Evolutionary conservation across 2,888 invertebrate genomes (phyloP), one percentile per base, ranked within the genome.

Genomic region (Eristalinus sepulchralis): DNA sequence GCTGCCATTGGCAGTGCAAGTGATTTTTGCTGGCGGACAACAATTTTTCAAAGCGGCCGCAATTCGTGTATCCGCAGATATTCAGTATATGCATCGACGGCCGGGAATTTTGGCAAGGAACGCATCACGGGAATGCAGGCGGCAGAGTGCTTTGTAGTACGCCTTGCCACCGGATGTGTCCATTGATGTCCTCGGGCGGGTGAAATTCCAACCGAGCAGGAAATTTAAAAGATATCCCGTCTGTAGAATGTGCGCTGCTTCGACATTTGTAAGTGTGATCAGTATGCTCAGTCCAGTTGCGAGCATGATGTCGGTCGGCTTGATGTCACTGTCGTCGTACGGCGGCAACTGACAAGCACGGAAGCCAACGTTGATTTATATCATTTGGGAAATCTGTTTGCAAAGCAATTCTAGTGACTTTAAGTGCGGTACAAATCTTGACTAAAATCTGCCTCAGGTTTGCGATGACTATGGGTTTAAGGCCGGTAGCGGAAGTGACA

Each of bases 141-240:
- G 13, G 53, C 75, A 75, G 11, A 66, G 75, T 8, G 17, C 8
- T 34, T 59, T 59, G 59, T 75, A 75, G 27, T 3, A 75, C 2
- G 17, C 27, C 22, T 73, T 64, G n/a, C 73, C 73, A 27, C 73
- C 64, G 4, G 75, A 75, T 13, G 47, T 75, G 9, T 75, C 75
- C 22, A 31, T 62, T 39, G 66, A 17, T 33, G 31, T 39, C 9
- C 47, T 59, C 39, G 57, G 75, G 17, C 36, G 64, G 13, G 20
- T n/a, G 4, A 33, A 63, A 34, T 53, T 24, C 63, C 63, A 9
- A 17, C 9, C 22, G 31, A 55, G 53, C 22, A 22, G 22, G 8
- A 31, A 27, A 17, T 11, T 33, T 9, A 63, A 33, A 34, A 17
- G 17, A 33, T 17, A 34, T 63, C 62, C 6, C 39, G 60, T n/a